Percentiles rank a stretch among this genome's conserved stretches.
Evolutionary conservation across 1,140 invertebrate genomes (phyloP).

Genomic region (Macrotrachela quadricornifera): DNA sequence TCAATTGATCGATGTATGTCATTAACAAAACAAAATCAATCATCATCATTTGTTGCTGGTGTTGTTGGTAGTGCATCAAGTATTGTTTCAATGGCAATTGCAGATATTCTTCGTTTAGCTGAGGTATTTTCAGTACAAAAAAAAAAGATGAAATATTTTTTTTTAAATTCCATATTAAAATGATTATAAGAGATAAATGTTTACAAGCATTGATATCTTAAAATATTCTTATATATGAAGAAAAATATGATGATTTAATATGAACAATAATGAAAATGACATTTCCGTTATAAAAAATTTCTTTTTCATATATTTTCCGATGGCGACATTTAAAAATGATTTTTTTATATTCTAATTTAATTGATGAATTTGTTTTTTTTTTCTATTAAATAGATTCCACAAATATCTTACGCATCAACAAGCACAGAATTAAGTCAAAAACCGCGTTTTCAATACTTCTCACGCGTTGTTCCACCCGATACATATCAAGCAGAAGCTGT

Average conservation of each 20-base stretch:
- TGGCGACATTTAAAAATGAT: no score
- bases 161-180: no score
- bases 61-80: slow-evolving; percentile 33
- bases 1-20: not conserved
- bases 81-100: slow-evolving; percentile 24
- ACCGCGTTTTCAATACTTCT: slow-evolving; percentile 49
- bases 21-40: not conserved
- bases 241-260: no score
- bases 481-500: slow-evolving; percentile 45
- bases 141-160: no score
- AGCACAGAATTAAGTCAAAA: slow-evolving; percentile 48
- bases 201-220: no score
- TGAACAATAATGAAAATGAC: no score
- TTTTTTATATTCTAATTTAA: no score
- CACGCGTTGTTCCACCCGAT: slow-evolving; percentile 44
- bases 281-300: no score
- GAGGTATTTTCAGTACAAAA: not conserved
- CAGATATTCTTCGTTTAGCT: slow-evolving; percentile 5
- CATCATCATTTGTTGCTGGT: slow-evolving; percentile 25
- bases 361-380: no score
- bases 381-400: slow-evolving; percentile 19
- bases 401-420: slow-evolving; percentile 52
- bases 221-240: no score
- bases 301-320: no score
- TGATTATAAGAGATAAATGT: no score